Evolutionary conservation across 2,888 invertebrate genomes (phyloP).

Genomic region (Hecatera dysodea): DNA sequence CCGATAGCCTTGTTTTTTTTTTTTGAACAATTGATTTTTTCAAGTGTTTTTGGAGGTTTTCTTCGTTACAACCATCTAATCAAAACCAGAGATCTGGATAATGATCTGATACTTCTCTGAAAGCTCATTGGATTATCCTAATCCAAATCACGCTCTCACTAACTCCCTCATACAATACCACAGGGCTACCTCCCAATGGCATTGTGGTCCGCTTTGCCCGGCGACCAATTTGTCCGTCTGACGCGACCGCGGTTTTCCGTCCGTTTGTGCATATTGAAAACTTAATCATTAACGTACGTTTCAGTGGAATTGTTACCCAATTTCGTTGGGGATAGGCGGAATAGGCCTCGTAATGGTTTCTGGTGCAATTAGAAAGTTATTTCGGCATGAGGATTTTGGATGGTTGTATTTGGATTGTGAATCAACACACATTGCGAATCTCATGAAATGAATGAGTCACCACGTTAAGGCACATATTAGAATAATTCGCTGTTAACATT

Average conservation of each 20-base stretch:
- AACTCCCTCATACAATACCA: slow-evolving; percentile 42
- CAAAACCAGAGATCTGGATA: too few species aligned
- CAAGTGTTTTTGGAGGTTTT: too few species aligned
- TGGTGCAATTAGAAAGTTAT: slow-evolving; percentile 47
- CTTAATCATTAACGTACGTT: slow-evolving; percentile 66
- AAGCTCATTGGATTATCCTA: background rate
- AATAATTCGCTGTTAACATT: too few species aligned
- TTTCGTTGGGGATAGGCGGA: slow-evolving; percentile 47
- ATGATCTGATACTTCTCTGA: background rate
- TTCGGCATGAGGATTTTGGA: background rate
- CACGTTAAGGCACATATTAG: too few species aligned
- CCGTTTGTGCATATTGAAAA: slow-evolving; percentile 66
- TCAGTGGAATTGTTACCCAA: slow-evolving; percentile 37
- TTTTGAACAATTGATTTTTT: too few species aligned
- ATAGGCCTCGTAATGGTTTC: slow-evolving; percentile 30
- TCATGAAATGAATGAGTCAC: too few species aligned
- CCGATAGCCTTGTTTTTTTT: too few species aligned
- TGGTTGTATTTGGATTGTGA: too few species aligned
- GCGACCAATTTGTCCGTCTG: slow-evolving; percentile 65
- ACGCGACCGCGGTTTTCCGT: slow-evolving; percentile 56
- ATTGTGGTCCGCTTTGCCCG: slow-evolving; percentile 60
- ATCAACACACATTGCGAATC: too few species aligned
- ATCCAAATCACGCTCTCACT: slow-evolving; percentile 36
- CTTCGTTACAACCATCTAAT: too few species aligned
- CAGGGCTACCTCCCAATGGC: slow-evolving; percentile 62